Percentiles rank a stretch among this genome's conserved stretches.
phyloP scores from a whole-genome alignment of 2,113 vertebrate species.

The Lonchura striata region DNA sequence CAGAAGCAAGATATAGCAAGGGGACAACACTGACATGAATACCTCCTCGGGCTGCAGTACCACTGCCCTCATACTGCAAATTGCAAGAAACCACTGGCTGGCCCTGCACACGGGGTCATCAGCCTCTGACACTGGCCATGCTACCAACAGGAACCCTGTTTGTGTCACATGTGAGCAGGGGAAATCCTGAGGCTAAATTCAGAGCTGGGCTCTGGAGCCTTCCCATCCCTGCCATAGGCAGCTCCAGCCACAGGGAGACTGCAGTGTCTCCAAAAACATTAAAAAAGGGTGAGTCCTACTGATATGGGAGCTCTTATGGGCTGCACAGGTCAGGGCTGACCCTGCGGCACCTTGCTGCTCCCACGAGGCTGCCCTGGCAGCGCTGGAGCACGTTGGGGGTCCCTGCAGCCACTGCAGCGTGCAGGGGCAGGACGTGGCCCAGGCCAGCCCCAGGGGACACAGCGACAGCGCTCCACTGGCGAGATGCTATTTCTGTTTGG shows the following conservation, averaged over 20 bases:
- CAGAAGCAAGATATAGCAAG: background rate
- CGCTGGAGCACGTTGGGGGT: background rate
- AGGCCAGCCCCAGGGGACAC: background rate
- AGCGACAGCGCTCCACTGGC: accelerated
- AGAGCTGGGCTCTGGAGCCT: accelerated
- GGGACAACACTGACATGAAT: accelerated
- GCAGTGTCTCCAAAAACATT: background rate
- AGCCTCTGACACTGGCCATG: background rate
- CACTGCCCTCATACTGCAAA: accelerated
- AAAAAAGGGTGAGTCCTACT: background rate
- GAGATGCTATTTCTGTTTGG: background rate
- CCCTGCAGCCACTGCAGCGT: accelerated
- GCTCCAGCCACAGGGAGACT: background rate
- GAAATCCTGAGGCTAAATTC: background rate
- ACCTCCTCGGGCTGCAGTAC: background rate
- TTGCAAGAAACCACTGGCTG: accelerated
- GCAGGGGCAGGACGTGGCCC: background rate
- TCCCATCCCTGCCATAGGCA: accelerated
- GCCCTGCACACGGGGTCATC: background rate
- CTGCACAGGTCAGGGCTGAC: accelerated
- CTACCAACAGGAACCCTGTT: background rate
- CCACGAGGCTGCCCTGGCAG: accelerated
- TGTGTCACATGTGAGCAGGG: accelerated
- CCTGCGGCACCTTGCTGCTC: accelerated
- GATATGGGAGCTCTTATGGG: background rate